phyloP scores from a whole-genome alignment of 2,888 invertebrate genomes.

The Litoditis marina region DNA sequence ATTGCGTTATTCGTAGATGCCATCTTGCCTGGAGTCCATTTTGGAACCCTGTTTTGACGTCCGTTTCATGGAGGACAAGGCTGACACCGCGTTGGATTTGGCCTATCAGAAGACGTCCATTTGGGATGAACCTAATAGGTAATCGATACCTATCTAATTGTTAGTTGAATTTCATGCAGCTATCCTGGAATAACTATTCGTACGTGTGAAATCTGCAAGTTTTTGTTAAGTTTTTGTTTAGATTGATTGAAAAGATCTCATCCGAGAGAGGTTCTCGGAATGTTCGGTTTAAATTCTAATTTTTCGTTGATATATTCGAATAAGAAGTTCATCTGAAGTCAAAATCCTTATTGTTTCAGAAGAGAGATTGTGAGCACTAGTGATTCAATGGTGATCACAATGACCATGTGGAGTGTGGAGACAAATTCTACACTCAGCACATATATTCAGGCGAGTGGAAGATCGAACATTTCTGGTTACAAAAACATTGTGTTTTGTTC shows the following conservation, averaged over 20 bases:
- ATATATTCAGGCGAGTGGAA: constrained; percentile 12
- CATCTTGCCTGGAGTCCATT: constrained; percentile 27
- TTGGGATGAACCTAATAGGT: constrained; percentile 19
- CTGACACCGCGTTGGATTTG: constrained; percentile 22
- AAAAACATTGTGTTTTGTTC: background rate
- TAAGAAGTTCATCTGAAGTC: too few species aligned
- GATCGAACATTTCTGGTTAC: background rate
- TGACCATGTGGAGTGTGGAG: constrained; percentile 28
- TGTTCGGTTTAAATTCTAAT: too few species aligned
- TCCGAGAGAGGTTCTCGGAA: too few species aligned
- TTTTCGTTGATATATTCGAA: too few species aligned
- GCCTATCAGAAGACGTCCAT: constrained; percentile 23
- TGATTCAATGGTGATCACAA: constrained; percentile 17
- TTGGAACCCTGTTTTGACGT: constrained; percentile 36
- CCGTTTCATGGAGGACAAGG: constrained; percentile 31
- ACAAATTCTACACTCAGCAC: constrained; percentile 19
- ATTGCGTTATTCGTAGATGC: constrained; percentile 21
- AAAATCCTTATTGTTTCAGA: background rate
- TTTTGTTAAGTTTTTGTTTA: too few species aligned
- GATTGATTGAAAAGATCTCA: constrained; percentile 11
- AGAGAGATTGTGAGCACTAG: constrained; percentile 13
- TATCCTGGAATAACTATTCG: too few species aligned
- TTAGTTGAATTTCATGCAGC: background rate
- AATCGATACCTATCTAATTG: background rate
- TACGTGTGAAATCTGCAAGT: too few species aligned